Percentiles rank a stretch among this genome's conserved stretches.
Evolutionary conservation across 2,113 vertebrate species (phyloP).

Genomic region (Laticauda colubrina): DNA sequence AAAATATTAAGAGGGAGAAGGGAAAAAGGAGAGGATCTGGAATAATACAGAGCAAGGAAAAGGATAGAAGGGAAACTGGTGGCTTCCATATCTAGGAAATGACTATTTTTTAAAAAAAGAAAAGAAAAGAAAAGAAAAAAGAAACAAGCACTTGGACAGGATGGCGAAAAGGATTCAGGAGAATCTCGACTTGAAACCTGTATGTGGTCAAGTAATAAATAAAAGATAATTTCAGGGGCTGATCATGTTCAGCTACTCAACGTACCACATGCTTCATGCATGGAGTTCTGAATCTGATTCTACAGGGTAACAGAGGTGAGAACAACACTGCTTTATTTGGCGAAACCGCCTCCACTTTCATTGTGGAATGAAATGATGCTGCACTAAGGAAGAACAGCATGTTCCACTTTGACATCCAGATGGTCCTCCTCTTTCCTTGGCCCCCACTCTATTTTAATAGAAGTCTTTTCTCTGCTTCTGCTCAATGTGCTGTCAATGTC

Average conservation of each 20-base stretch:
- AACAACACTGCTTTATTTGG: neutral
- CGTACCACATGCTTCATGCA: neutral
- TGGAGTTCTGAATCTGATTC: neutral
- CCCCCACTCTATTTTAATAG: neutral
- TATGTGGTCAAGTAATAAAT: neutral
- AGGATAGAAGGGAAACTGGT: neutral
- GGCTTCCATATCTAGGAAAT: neutral
- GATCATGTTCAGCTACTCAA: neutral
- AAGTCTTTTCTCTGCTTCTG: neutral
- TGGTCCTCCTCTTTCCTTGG: neutral
- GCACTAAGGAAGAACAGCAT: neutral
- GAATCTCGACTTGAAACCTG: conserved; percentile 4
- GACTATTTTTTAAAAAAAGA: neutral
- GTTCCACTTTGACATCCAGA: neutral
- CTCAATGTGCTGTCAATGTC: neutral
- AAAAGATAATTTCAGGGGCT: neutral
- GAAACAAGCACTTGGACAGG: neutral
- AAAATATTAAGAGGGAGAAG: conserved; percentile 30
- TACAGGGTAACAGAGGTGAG: neutral
- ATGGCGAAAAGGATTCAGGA: neutral
- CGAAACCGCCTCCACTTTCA: neutral
- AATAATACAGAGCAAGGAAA: neutral
- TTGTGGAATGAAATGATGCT: neutral
- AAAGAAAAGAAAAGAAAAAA: neutral
- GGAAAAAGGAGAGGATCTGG: neutral